Conservation (phyloP, 2,888 invertebrate genomes). For the Allacma fusca region DNA sequence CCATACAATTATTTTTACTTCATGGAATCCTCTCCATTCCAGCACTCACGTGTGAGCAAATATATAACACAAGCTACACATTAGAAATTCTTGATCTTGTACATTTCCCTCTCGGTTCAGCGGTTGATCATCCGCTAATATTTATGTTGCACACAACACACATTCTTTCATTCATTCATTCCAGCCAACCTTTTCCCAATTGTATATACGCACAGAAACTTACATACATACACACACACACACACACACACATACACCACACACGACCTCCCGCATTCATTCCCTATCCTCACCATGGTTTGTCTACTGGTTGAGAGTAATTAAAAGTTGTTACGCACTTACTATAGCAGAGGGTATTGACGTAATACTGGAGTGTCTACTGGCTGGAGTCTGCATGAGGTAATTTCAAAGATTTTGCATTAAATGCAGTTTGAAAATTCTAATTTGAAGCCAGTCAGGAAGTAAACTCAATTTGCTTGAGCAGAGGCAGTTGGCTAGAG, state of each 20-base stretch:
- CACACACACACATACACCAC: too few species aligned
- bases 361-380: too few species aligned
- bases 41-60: background rate
- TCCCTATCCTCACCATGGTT: too few species aligned
- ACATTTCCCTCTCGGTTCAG: background rate
- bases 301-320: too few species aligned
- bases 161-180: background rate
- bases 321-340: too few species aligned
- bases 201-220: too few species aligned
- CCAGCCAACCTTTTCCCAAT: too few species aligned
- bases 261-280: too few species aligned
- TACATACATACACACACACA: too few species aligned
- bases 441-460: constrained; percentile 4
- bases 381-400: background rate
- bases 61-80: background rate
- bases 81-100: background rate
- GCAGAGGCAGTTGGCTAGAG: too few species aligned
- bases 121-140: background rate
- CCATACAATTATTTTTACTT: background rate
- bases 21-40: background rate
- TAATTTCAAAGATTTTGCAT: background rate
- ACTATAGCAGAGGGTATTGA: too few species aligned
- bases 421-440: background rate
- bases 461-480: background rate
- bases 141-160: background rate